A percentile compares a stretch with the other conserved stretches of the same genome.
Evolutionary conservation across 1,140 invertebrate species (phyloP).

Genomic region (Heliconius congener): DNA sequence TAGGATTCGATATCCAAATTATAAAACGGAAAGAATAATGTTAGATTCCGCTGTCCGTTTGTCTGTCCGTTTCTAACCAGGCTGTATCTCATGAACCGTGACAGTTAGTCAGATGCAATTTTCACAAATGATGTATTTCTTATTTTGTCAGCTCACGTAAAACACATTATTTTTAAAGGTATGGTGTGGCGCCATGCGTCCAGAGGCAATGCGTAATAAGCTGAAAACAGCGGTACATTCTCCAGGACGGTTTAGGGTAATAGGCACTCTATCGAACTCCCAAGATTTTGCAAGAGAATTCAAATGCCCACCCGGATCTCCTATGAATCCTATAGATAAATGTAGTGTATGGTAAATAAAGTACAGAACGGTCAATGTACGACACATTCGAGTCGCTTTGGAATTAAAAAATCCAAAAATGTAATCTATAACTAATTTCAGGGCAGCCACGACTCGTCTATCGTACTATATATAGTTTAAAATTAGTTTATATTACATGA

Average conservation of each 20-base stretch:
- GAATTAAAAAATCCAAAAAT: no score
- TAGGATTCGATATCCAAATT: no score
- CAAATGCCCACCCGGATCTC: conserved; percentile 88
- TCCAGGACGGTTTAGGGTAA: conserved; percentile 94
- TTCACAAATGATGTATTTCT: background rate
- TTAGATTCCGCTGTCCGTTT: no score
- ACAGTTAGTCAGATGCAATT: no score
- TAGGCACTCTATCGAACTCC: conserved; percentile 96
- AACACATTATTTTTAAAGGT: conserved; percentile 82
- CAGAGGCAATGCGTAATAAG: conserved; percentile 96
- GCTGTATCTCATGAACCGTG: no score
- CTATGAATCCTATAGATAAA: conserved; percentile 95
- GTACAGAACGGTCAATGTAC: background rate
- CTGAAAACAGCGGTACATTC: conserved; percentile 97
- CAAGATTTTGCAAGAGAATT: conserved; percentile 93
- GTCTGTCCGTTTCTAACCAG: no score
- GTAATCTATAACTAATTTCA: no score
- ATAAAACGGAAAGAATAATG: no score
- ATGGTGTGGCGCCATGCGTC: conserved; percentile 98
- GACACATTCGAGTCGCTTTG: no score
- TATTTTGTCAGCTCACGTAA: conserved; percentile 37
- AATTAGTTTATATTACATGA: no score
- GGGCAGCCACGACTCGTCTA: no score
- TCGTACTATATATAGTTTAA: no score
- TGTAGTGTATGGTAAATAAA: conserved; percentile 96